phyloP scores from a whole-genome alignment of 2,113 vertebrate species.

The Perccottus glenii region DNA sequence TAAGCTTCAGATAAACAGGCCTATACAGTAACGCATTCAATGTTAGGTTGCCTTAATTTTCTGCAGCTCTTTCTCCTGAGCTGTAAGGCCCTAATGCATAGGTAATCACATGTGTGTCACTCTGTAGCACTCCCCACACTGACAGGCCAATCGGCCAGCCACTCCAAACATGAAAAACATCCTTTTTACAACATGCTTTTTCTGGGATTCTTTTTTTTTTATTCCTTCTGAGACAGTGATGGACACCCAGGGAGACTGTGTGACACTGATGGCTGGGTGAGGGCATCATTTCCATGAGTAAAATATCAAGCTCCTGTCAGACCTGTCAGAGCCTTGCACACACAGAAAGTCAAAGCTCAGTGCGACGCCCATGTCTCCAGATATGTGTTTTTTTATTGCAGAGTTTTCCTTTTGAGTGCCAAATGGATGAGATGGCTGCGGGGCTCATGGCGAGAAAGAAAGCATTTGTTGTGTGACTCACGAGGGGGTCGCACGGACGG shows the following conservation, averaged over 20 bases:
- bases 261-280: constrained; percentile 75
- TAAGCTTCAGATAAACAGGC: constrained; percentile 66
- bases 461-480: constrained; percentile 44
- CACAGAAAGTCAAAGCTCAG: constrained; percentile 34
- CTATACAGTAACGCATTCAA: constrained; percentile 32
- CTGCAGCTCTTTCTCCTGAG: constrained; percentile 43
- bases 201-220: constrained; percentile 38
- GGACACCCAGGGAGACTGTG: constrained; percentile 59
- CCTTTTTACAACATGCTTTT: constrained; percentile 52
- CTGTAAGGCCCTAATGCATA: constrained; percentile 74
- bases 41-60: constrained; percentile 35
- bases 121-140: constrained; percentile 40
- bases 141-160: constrained; percentile 65
- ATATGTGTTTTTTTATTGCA: constrained; percentile 23
- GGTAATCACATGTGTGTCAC: constrained; percentile 77
- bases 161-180: constrained; percentile 71
- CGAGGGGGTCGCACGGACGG: constrained; percentile 29
- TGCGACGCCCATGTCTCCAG: constrained; percentile 24
- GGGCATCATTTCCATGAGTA: constrained; percentile 74
- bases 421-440: constrained; percentile 32
- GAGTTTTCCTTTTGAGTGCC: constrained; percentile 45
- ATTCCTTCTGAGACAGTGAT: constrained; percentile 54
- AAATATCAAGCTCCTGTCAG: constrained; percentile 72
- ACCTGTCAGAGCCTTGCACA: constrained; percentile 52
- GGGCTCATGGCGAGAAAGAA: constrained; percentile 44